Percentiles rank a stretch among this genome's conserved stretches.
These are phyloP conservation scores for Microtus montanus DNA, from an alignment of 2,113 vertebrate species.

Conservation along the genomic window DNA sequence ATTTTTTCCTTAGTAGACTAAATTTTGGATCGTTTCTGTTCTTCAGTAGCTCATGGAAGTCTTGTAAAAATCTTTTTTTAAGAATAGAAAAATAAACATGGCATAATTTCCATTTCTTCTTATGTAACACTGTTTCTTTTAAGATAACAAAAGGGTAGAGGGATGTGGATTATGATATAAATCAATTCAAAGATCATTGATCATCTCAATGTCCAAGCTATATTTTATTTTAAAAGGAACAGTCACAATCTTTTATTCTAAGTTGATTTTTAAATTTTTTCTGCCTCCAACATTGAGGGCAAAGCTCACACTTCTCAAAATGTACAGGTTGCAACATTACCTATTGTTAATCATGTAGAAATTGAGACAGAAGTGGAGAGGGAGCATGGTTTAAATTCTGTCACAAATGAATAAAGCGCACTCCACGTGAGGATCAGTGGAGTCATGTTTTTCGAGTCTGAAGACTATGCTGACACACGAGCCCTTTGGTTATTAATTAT, in stretches of 20 bases:
- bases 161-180: background rate
- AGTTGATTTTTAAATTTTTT: background rate
- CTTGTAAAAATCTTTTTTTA: background rate
- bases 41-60: background rate
- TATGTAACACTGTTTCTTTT: background rate
- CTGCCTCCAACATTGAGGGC: background rate
- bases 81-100: background rate
- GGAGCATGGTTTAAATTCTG: background rate
- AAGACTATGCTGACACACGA: background rate
- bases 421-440: background rate
- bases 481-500: conserved; percentile 15
- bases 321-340: background rate
- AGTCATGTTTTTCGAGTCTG: background rate
- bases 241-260: background rate
- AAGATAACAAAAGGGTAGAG: background rate
- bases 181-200: background rate
- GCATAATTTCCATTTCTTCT: background rate
- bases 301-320: background rate
- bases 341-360: background rate
- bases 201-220: background rate
- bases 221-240: background rate
- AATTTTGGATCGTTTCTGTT: background rate
- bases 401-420: conserved; percentile 9
- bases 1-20: background rate
- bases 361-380: background rate